Conservation (phyloP, 2,113 vertebrate genomes). For the Tiliqua scincoides region DNA sequence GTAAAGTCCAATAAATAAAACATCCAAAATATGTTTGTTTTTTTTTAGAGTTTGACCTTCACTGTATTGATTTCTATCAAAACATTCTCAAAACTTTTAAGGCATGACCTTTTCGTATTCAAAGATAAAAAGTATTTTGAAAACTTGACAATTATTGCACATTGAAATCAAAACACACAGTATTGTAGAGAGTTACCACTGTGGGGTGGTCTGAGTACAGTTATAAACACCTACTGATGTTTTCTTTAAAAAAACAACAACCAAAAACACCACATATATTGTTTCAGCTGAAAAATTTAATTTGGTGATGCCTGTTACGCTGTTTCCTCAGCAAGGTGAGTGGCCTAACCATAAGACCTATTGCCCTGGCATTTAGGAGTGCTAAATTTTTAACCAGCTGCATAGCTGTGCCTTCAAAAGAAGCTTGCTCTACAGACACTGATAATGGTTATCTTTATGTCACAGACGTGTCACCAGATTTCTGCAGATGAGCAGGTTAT, state of each 20-base stretch:
- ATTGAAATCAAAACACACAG: conserved; percentile 24
- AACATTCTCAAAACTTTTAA: conserved; percentile 68
- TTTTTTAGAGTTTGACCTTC: conserved; percentile 68
- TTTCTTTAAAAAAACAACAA: neutral
- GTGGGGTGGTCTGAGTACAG: neutral
- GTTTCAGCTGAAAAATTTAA: neutral
- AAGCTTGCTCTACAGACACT: neutral
- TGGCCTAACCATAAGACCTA: neutral
- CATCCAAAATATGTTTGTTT: conserved; percentile 62
- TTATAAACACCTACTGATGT: neutral
- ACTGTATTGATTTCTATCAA: conserved; percentile 72
- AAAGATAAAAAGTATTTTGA: conserved; percentile 64
- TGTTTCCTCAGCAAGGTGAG: neutral
- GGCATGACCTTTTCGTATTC: conserved; percentile 66
- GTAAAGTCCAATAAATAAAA: conserved; percentile 66
- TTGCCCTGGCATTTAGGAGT: neutral
- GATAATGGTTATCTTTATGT: neutral
- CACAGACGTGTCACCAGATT: neutral
- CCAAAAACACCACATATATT: neutral
- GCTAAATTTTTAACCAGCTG: neutral
- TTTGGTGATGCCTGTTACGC: neutral
- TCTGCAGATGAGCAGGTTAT: neutral
- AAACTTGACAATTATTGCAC: conserved; percentile 54
- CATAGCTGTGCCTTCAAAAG: neutral
- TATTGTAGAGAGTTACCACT: neutral